Base-by-base conservation (phyloP, 2,113 vertebrate species). In the Morone chrysops region DNA sequence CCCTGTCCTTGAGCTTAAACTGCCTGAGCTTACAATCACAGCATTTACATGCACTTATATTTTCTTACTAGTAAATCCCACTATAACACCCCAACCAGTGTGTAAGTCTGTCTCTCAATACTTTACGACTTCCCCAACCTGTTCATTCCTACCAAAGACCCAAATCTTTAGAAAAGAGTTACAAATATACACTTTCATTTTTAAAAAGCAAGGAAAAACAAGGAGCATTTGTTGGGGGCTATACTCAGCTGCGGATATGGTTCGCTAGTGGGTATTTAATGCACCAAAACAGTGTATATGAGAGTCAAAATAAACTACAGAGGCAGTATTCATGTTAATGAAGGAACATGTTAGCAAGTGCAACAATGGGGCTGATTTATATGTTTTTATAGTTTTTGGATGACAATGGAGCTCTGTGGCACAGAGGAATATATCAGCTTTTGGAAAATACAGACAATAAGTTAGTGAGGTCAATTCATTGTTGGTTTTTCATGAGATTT, bases 1-100 rank as follows among this genome's bases (percentile, higher is more conserved):
- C 50, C 25, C 57, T 8, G 47, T n/a, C 41, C 69, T 65, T 78
- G 47, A 38, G 31, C 73, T 61, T 63, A 18, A 45, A 17, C 13
- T 45, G 5, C n/a, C 38, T 16, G 48, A 60, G 22, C 74, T 86
- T 22, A 6, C 22, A 0, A 47, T 31, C 36, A 5, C 40, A 0
- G 31, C 48, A 31, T 51, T 71, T 12, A 48, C 18, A 66, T 13
- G 56, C 69, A 70, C 1, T 2, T 51, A 20, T 11, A 22, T 54
- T 54, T 12, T 25, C 25, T 53, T 4, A 25, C 47, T 25, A 62
- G 17, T 38, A 18, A 51, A 63, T 17, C 13, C 10, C 31, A 13
- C 14, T 18, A 36, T 48, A 11, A 66, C 36, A 12, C 60, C 11
- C 6, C 36, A 54, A 43, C 9, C 6, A 9, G 65, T 0, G 1